Percentiles rank a stretch among this genome's conserved stretches.
phyloP scores from a whole-genome alignment of 2,797 vertebrate genomes.

The Florisuga fusca region DNA sequence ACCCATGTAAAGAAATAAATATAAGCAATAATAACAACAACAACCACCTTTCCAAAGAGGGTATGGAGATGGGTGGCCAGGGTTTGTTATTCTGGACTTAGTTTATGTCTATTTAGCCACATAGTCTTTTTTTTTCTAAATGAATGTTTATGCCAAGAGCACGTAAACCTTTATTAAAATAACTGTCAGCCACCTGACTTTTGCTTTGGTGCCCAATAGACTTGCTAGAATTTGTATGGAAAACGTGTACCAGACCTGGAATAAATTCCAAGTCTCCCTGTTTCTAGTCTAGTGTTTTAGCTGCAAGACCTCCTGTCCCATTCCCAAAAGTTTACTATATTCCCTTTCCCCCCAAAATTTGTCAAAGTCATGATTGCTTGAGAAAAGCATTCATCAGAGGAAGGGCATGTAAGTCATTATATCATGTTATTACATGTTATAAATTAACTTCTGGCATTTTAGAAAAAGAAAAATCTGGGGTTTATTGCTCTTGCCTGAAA shows the following conservation, averaged over 20 bases:
- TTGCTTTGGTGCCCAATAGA: background rate
- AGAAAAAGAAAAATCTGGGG: background rate
- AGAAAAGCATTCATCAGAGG: background rate
- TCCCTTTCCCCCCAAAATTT: background rate
- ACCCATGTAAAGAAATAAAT: background rate
- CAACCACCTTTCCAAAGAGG: background rate
- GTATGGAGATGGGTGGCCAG: background rate
- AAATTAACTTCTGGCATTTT: conserved; percentile 26
- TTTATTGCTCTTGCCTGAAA: conserved; percentile 26
- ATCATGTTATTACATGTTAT: background rate
- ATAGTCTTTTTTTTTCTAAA: background rate
- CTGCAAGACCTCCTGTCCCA: background rate
- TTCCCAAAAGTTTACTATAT: background rate
- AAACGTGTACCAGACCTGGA: background rate
- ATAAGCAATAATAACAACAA: background rate
- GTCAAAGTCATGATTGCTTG: background rate
- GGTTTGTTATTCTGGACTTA: background rate
- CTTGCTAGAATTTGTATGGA: background rate
- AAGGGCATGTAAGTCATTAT: background rate
- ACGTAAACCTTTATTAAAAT: background rate
- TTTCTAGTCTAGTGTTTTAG: background rate
- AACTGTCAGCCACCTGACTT: background rate
- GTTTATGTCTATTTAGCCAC: background rate
- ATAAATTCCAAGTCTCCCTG: background rate
- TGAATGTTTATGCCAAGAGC: background rate